Conservation (phyloP, 2,888 invertebrate species). For the Metellina segmentata region DNA sequence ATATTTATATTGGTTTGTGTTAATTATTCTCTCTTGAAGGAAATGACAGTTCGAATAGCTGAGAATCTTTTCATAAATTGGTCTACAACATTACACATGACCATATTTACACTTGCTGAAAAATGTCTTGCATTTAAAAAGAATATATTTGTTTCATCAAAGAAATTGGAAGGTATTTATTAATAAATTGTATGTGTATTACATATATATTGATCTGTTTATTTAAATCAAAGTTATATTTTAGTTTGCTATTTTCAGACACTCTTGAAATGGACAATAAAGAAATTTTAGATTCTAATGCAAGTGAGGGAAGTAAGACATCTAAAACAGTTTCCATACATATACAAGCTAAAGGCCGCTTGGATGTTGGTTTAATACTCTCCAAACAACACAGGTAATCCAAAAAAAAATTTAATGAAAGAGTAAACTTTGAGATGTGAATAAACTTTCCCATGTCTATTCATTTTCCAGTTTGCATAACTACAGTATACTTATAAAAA, state of each 20-base stretch:
- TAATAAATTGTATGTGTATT: background rate
- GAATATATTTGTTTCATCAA: slow-evolving; percentile 1
- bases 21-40: slow-evolving; percentile 56
- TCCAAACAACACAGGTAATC: slow-evolving; percentile 68
- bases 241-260: slow-evolving; percentile 14
- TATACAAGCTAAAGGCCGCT: slow-evolving; percentile 63
- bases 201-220: background rate
- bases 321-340: slow-evolving; percentile 22
- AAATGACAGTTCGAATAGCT: slow-evolving; percentile 71
- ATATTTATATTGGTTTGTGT: background rate
- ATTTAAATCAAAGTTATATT: background rate
- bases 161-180: background rate
- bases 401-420: too few relatives aligned
- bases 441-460: too few relatives aligned
- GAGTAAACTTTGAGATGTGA: too few relatives aligned
- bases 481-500: too few relatives aligned
- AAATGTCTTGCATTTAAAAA: slow-evolving; percentile 51
- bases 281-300: background rate
- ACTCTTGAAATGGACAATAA: background rate
- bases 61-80: slow-evolving; percentile 77
- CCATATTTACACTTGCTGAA: slow-evolving; percentile 72
- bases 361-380: slow-evolving; percentile 53
- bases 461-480: too few relatives aligned
- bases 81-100: slow-evolving; percentile 78
- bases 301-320: background rate